Base-by-base conservation (phyloP, 2,888 invertebrate genomes). In the Thera obeliscata region DNA sequence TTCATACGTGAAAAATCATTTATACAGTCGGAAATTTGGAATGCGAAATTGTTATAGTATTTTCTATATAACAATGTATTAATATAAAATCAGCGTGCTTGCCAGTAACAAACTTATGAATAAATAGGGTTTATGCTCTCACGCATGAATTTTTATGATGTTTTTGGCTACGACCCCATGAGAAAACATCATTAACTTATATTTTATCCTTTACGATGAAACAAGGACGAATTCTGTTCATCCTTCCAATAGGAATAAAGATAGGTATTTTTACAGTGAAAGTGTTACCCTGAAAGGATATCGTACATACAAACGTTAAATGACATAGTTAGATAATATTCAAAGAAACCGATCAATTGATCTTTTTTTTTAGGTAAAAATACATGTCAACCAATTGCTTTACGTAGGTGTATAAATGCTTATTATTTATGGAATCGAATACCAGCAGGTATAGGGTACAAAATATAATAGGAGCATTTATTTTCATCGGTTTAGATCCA, bases 91-190 rank as follows among this genome's bases (percentile, higher is more conserved):
- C 55, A 56, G 6, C 54, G 69, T 66, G 67, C 60, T 74, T 70
- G 73, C 56, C 58, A 64, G 70, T 67, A 74, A 71, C 70, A 72
- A 75, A 73, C 62, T 72, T 72, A 70, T 69, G 52, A 67, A 68
- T 69, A 70, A 74, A 75, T 74, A 76, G 70, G 63, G 54, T 61
- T 61, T 69, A 59, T 61, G 43, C 70, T 72, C 52, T 75, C 71
- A 74, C 61, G 66, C 69, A 76, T 75, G 76, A 72, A 74, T 79
- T 76, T 81, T 79, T 77, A 77, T 75, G 75, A 70, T 59, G 76
- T 78, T 76, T 74, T 75, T 61, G 62, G 69, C 43, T 75, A 74
- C 74, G 75, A 72, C 68, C 61, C 57, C 67, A 71, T 68, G 62
- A 72, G 67, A 72, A 69, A 71, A 68, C 71, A 61, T 74, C 76